Evolutionary conservation across 2,797 vertebrate species (phyloP), one percentile per base, ranked within the genome.

Genomic region (Alcedo quadribrachys): DNA sequence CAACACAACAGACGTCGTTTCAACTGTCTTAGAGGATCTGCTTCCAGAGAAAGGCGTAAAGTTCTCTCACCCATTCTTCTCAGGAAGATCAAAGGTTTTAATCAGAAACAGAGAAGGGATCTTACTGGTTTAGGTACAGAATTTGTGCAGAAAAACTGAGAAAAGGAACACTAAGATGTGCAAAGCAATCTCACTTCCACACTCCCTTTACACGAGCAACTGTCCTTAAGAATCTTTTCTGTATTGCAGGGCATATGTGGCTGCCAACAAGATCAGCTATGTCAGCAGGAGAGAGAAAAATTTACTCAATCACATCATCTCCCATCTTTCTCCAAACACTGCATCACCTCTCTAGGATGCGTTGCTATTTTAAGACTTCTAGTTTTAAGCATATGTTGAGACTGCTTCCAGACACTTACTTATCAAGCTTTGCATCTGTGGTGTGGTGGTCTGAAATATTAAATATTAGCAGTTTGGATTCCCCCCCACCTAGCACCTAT

Each of bases 331-430:
- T 89, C n/a, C 76, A 87, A 81, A 74, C 65, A 65, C 85, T 51
- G 45, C 28, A 15, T 46, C 81, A 95, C 60, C 71, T 92, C 89
- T 85, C 77, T 85, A 74, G 77, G 80, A 94, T 77, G 33, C 70
- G 43, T 22, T 53, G 54, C 40, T 87, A 77, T 92, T 92, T 95
- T 93, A 48, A 89, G 66, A 65, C 69, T 75, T 81, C 35, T 81
- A 17, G 46, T 88, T 94, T 92, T 45, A 55, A 78, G 61, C 69
- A 40, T 82, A 87, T 79, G 51, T 70, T 76, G 70, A 60, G 35
- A 40, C 32, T 69, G 55, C 61, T 83, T 92, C 81, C 33, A 83
- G 87, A 63, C 28, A 65, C 70, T 77, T 82, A 69, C 51, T 77
- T 71, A 67, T 48, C 73, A 87, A 86, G 35, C n/a, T 87, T 63